Conservation (phyloP, 2,797 vertebrate genomes). For the Acanthornis magna region DNA sequence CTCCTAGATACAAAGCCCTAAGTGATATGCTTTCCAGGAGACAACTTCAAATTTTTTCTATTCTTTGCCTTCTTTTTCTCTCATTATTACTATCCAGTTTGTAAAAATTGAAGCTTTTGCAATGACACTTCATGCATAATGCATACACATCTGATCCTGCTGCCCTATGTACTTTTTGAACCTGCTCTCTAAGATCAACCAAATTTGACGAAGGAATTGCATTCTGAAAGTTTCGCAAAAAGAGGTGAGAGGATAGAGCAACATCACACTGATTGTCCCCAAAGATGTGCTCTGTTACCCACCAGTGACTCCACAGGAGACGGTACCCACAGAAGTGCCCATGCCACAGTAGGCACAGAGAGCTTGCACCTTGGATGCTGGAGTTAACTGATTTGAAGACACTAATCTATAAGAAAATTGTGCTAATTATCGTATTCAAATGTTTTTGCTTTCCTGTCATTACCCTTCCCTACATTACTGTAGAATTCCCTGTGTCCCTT, state of each 20-base stretch:
- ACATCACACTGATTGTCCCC: neutral
- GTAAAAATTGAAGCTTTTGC: neutral
- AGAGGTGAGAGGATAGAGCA: neutral
- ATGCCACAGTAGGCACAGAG: rapidly evolving
- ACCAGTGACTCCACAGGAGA: neutral
- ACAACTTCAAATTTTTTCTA: neutral
- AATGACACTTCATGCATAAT: neutral
- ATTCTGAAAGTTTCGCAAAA: neutral
- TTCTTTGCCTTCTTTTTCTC: neutral
- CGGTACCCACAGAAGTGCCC: rapidly evolving
- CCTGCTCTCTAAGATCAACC: neutral
- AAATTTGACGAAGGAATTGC: neutral
- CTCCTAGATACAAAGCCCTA: neutral
- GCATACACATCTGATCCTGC: neutral
- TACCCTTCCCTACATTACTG: neutral
- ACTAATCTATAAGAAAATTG: neutral
- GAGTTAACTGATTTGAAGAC: neutral
- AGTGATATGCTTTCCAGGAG: neutral
- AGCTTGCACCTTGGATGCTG: neutral
- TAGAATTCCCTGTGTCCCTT: neutral
- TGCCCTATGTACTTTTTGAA: neutral
- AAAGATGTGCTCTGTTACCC: neutral
- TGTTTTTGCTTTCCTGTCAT: neutral
- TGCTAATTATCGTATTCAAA: neutral
- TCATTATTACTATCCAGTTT: neutral